Evolutionary conservation across 2,797 vertebrate species (phyloP).

Genomic region (Austrolebias charrua): DNA sequence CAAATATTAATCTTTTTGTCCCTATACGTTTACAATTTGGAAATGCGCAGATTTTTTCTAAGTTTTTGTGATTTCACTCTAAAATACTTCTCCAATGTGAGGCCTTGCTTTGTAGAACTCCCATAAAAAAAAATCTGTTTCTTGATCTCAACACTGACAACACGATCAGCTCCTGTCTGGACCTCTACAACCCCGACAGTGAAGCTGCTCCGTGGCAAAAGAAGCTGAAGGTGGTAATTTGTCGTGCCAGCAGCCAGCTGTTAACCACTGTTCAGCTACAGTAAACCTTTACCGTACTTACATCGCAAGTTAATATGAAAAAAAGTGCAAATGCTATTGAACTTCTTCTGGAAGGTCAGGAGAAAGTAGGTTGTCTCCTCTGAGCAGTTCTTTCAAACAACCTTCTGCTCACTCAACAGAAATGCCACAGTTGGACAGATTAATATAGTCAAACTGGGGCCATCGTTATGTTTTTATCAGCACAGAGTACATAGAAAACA

Average conservation of each 20-base stretch:
- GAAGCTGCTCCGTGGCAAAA: constrained; percentile 28
- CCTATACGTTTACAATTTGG: constrained; percentile 1
- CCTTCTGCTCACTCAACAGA: constrained; percentile 64
- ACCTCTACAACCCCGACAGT: constrained; percentile 29
- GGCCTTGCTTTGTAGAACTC: constrained; percentile 13
- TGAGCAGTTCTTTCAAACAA: constrained; percentile 39
- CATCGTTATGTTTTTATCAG: constrained; percentile 45
- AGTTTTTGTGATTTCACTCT: constrained; percentile 34
- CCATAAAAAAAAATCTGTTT: constrained; percentile 3
- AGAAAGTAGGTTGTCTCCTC: constrained; percentile 30
- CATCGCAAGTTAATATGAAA: too few relatives aligned
- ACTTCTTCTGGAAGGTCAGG: constrained; percentile 30
- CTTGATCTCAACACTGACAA: constrained; percentile 36
- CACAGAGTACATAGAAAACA: constrained; percentile 22
- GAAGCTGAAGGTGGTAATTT: constrained; percentile 4
- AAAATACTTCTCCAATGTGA: constrained; percentile 19
- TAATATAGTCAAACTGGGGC: constrained; percentile 54
- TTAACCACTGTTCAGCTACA: constrained; percentile 17
- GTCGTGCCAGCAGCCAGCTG: constrained; percentile 24
- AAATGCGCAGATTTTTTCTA: constrained; percentile 24
- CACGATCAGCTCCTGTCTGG: constrained; percentile 40
- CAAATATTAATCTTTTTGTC: constrained; percentile 23
- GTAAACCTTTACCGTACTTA: neutral
- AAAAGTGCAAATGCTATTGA: constrained; percentile 3
- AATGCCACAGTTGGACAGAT: constrained; percentile 40